A percentile compares a stretch with the other conserved stretches of the same genome.
Evolutionary conservation across 2,888 invertebrate genomes (phyloP).

Genomic region (Acanthococcus lagerstroemiae): DNA sequence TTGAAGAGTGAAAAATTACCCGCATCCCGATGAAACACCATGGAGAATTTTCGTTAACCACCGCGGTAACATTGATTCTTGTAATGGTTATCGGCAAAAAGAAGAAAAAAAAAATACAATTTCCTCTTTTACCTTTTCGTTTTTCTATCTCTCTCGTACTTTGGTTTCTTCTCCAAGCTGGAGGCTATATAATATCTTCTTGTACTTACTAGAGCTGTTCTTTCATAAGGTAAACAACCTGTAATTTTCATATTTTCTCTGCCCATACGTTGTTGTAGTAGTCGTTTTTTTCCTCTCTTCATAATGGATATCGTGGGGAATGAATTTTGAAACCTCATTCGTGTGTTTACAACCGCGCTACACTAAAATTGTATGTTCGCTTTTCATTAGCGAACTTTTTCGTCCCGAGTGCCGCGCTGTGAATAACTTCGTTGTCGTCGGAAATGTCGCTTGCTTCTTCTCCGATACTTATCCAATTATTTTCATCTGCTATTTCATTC

Average conservation of each 20-base stretch:
- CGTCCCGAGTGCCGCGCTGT: too few species aligned
- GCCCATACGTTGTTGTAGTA: conserved; percentile 2
- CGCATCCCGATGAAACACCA: background rate
- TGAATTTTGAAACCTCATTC: too few species aligned
- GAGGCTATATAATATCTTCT: conserved; percentile 11
- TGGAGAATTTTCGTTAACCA: background rate
- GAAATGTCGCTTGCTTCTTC: too few species aligned
- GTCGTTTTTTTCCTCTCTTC: too few species aligned
- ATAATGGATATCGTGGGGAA: too few species aligned
- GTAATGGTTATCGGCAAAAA: background rate
- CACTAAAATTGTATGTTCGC: too few species aligned
- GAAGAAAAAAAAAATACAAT: background rate
- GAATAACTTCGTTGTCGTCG: too few species aligned
- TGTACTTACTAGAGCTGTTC: conserved; percentile 20
- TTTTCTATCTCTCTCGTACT: background rate
- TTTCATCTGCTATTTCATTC: too few species aligned
- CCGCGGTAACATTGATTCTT: background rate
- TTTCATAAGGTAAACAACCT: conserved; percentile 27
- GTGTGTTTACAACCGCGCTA: too few species aligned
- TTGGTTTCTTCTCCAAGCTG: conserved; percentile 1
- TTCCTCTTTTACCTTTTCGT: background rate
- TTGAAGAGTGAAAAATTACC: too few species aligned
- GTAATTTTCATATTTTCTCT: conserved; percentile 26
- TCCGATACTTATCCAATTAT: too few species aligned
- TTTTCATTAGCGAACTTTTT: too few species aligned